Conservation (phyloP, 2,888 invertebrate species). For the Caprella mutica region DNA sequence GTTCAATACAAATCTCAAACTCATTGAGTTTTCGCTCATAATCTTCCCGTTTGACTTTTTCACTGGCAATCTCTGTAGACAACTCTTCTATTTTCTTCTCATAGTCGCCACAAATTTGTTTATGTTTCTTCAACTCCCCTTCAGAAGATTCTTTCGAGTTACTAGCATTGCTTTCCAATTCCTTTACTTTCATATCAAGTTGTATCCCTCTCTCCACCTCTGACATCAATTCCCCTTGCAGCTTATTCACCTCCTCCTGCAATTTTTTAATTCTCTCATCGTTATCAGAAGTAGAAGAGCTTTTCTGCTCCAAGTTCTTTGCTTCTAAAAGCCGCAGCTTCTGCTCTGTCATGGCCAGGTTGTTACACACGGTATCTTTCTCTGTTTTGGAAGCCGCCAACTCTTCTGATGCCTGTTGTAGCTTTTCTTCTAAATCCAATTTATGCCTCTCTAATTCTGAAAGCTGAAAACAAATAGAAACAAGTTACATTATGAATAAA, state of each 20-base stretch:
- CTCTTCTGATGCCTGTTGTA: constrained; percentile 12
- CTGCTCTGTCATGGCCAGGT: constrained; percentile 24
- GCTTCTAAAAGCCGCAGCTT: constrained; percentile 23
- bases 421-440: constrained; percentile 13
- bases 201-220: constrained; percentile 9
- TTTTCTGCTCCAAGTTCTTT: background rate
- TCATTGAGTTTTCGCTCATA: constrained; percentile 10
- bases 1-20: constrained; percentile 3
- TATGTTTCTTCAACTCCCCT: constrained; percentile 8
- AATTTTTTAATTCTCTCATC: constrained; percentile 14
- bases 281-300: constrained; percentile 2
- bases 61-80: constrained; percentile 12
- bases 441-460: constrained; percentile 26
- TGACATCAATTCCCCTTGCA: constrained; percentile 14
- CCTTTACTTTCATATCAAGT: constrained; percentile 12
- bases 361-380: constrained; percentile 16
- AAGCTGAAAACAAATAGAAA: constrained; percentile 13
- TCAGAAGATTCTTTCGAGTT: constrained; percentile 10
- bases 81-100: constrained; percentile 16
- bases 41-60: constrained; percentile 14
- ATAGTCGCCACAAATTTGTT: constrained; percentile 9
- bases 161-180: constrained; percentile 11
- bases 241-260: constrained; percentile 18
- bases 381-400: constrained; percentile 10
- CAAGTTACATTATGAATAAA: too few relatives aligned